phyloP scores from a whole-genome alignment of 2,888 invertebrate genomes.

The Mycogona germanica region DNA sequence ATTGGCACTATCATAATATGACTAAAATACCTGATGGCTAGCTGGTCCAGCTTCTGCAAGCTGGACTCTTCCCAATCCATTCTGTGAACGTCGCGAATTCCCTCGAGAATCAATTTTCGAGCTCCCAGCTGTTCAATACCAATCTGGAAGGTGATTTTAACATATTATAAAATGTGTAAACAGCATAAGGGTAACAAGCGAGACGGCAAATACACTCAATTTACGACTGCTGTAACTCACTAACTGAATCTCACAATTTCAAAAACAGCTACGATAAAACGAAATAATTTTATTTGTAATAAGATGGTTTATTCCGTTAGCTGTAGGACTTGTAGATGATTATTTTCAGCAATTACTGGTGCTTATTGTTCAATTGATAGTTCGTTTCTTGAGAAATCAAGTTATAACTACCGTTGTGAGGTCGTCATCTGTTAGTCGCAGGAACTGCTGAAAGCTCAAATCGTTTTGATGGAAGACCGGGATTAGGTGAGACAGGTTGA shows the following conservation, averaged over 20 bases:
- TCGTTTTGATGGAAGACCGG: slow-evolving; percentile 31
- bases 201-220: too few species aligned
- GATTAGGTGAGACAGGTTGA: slow-evolving; percentile 32
- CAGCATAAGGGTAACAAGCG: too few species aligned
- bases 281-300: too few species aligned
- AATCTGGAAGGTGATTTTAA: slow-evolving; percentile 30
- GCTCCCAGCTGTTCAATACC: slow-evolving; percentile 33
- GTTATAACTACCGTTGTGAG: slow-evolving; percentile 34
- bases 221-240: too few species aligned
- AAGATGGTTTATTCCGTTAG: too few species aligned
- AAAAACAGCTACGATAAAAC: too few species aligned
- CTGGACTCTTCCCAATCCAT: slow-evolving; percentile 36
- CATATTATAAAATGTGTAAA: too few species aligned
- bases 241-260: too few species aligned
- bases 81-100: slow-evolving; percentile 34
- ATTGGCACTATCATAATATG: background rate
- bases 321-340: too few species aligned
- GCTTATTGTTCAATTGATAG: too few species aligned
- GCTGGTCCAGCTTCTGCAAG: slow-evolving; percentile 27
- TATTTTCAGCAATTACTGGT: too few species aligned
- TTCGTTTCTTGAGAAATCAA: too few species aligned
- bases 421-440: slow-evolving; percentile 35
- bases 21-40: background rate
- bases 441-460: slow-evolving; percentile 32
- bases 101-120: slow-evolving; percentile 35